phyloP scores from a whole-genome alignment of 2,113 vertebrate genomes.

The Octodon degus region DNA sequence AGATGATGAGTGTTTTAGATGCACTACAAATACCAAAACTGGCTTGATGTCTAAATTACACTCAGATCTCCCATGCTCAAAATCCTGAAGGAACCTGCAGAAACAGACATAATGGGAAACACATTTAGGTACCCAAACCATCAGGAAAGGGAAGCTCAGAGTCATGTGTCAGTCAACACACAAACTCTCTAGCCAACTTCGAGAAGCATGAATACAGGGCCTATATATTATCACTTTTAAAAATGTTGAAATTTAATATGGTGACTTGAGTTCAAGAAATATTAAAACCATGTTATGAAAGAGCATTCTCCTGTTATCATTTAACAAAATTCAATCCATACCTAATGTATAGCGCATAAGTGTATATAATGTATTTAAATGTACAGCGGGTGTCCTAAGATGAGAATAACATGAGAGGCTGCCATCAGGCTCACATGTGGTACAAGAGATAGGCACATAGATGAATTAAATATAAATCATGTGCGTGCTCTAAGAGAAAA shows the following conservation, averaged over 20 bases:
- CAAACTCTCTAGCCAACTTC: not conserved
- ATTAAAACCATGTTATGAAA: not conserved
- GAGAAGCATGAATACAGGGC: not conserved
- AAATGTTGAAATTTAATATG: not conserved
- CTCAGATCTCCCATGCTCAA: not conserved
- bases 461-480: not conserved
- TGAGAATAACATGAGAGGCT: not conserved
- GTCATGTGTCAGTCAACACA: not conserved
- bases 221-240: not conserved
- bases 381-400: not conserved
- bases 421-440: not conserved
- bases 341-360: not conserved
- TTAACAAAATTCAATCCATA: conserved; percentile 54
- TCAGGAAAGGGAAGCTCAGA: not conserved
- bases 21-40: not conserved
- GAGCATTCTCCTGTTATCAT: not conserved
- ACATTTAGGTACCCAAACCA: not conserved
- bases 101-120: not conserved
- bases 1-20: conserved; percentile 25
- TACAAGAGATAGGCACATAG: not conserved
- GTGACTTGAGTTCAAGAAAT: not conserved
- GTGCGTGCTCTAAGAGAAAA: not conserved
- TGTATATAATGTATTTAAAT: not conserved
- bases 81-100: not conserved
- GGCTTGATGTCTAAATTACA: not conserved